Base-by-base conservation (phyloP, 2,888 invertebrate species). In the Agonopterix arenella region DNA sequence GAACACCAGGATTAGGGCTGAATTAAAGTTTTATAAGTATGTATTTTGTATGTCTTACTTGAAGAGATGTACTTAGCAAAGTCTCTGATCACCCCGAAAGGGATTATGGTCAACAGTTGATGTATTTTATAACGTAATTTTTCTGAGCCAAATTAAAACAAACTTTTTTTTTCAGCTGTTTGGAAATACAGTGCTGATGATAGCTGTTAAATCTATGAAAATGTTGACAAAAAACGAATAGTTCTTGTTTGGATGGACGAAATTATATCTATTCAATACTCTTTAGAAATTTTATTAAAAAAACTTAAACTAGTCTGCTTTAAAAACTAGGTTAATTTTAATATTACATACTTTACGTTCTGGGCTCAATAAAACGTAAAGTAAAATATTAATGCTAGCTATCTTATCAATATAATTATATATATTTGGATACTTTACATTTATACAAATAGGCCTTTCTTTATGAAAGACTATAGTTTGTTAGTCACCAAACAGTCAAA, bases 361-460 rank as follows among this genome's bases (percentile, higher is more conserved):
- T 43, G 86, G 86, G 86, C 86, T 88, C 86, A 83, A 47, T 64
- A 80, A 85, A 88, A 88, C 85, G 84, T 78, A 76, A 54, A 77
- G 70, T 67, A 71, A 71, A 68, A 67, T 71, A 59, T 52, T 49
- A 53, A 11, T 37, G 36, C 46, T 52, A 54, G 11, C 43, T 43
- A 43, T 43, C 43, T 43, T 43, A 40, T 40, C 5, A 5, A 28
- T 5, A 28, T 5, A 28, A 28, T 28, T 28, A 28, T 3, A 10
- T 40, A 40, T 40, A 2, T 11, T 8, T 40, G 5, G 40, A 40
- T 28, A 28, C 5, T 28, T 28, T 28, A 28, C 28, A 28, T 28
- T 11, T 40, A 40, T 40, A 40, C 40, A 40, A 40, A n/a, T 11
- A 40, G 40, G n/a, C 40, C 10, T 40, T 40, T 40, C 10, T n/a